Evolutionary conservation across 2,888 invertebrate species (phyloP).

Genomic region (Synergus umbraculus): DNA sequence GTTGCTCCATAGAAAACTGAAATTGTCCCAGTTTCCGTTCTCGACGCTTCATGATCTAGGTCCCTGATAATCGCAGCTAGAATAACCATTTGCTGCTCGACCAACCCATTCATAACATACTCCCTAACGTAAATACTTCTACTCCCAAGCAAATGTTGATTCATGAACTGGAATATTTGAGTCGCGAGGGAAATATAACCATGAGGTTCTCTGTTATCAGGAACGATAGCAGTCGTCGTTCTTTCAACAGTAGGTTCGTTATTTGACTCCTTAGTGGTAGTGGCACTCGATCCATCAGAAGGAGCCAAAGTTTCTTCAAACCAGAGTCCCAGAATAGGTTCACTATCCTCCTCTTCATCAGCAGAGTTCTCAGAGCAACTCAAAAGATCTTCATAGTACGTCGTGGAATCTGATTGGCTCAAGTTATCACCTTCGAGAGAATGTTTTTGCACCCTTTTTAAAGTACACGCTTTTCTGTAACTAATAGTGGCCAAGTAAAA

Average conservation of each 20-base stretch:
- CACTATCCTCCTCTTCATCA: conserved; percentile 90
- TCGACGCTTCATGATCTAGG: conserved; percentile 92
- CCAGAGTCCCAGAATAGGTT: conserved; percentile 94
- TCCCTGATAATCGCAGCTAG: conserved; percentile 93
- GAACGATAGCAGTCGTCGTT: conserved; percentile 82
- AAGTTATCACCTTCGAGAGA: conserved; percentile 91
- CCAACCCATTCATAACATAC: conserved; percentile 85
- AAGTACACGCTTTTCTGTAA: conserved; percentile 92
- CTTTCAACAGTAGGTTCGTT: conserved; percentile 79
- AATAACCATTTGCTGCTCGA: conserved; percentile 93
- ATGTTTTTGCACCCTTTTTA: conserved; percentile 89
- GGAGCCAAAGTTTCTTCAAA: conserved; percentile 95
- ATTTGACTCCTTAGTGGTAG: conserved; percentile 79
- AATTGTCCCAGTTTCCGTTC: conserved; percentile 88
- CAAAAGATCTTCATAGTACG: conserved; percentile 96
- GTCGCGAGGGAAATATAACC: conserved; percentile 91
- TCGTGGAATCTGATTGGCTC: conserved; percentile 93
- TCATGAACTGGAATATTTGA: conserved; percentile 91
- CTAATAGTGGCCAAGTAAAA: conserved; percentile 93
- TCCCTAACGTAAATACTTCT: conserved; percentile 84
- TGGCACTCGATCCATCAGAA: conserved; percentile 81
- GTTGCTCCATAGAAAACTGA: conserved; percentile 86
- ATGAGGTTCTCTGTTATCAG: conserved; percentile 88
- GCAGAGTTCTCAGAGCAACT: conserved; percentile 94
- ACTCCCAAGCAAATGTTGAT: conserved; percentile 87